phyloP scores from a whole-genome alignment of 1,140 invertebrate genomes.

The Ooceraea biroi region DNA sequence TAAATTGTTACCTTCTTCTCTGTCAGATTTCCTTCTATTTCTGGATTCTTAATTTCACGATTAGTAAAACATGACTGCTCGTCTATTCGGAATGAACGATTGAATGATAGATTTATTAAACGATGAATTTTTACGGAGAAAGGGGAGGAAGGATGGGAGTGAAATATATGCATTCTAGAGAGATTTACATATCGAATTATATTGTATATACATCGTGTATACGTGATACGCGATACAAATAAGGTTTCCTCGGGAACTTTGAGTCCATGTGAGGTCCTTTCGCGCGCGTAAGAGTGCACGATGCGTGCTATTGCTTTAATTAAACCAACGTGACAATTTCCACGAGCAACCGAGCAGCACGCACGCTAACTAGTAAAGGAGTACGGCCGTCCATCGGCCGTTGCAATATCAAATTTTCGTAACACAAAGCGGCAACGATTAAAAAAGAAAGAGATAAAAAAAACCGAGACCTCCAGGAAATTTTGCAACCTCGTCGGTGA shows the following conservation, averaged over 20 bases:
- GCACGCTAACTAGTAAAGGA: constrained; percentile 30
- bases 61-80: neutral
- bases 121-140: too few relatives aligned
- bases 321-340: constrained; percentile 42
- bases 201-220: too few relatives aligned
- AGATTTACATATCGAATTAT: neutral
- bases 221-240: neutral
- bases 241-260: neutral
- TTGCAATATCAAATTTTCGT: constrained; percentile 55
- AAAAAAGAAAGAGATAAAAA: constrained; percentile 40
- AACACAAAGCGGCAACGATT: constrained; percentile 45
- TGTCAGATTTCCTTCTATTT: neutral
- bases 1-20: constrained; percentile 10
- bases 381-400: constrained; percentile 6
- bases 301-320: constrained; percentile 44
- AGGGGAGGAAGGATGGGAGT: too few relatives aligned
- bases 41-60: neutral
- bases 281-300: neutral
- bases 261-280: neutral
- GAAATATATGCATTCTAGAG: too few relatives aligned
- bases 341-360: neutral
- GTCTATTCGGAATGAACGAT: too few relatives aligned
- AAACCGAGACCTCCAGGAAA: constrained; percentile 49
- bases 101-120: too few relatives aligned
- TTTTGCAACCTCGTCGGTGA: constrained; percentile 56